These are phyloP conservation scores for Drosophila subquinaria DNA, from an alignment of 2,888 invertebrate species.

Conservation along the genomic window DNA sequence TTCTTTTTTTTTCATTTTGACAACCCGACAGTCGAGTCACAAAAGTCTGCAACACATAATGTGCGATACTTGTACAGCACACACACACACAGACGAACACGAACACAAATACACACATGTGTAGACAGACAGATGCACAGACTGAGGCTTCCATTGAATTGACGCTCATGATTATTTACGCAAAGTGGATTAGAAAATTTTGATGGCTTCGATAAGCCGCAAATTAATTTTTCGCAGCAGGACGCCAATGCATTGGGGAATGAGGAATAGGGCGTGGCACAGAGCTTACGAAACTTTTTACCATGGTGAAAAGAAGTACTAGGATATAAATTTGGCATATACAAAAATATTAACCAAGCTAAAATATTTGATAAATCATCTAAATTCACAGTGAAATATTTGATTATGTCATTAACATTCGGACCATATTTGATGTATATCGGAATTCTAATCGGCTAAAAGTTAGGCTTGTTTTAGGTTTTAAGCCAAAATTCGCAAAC, in stretches of 20 bases:
- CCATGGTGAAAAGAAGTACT: background rate
- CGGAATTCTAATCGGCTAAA: too few species aligned
- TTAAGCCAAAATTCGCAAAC: too few species aligned
- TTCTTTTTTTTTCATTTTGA: conserved; percentile 23
- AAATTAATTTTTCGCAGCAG: conserved; percentile 69
- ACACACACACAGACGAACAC: background rate
- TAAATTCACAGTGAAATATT: too few species aligned
- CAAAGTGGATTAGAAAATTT: conserved; percentile 77
- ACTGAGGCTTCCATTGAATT: conserved; percentile 61
- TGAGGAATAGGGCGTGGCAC: conserved; percentile 6
- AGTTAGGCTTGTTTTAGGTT: too few species aligned
- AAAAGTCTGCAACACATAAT: conserved; percentile 28
- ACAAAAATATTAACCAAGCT: too few species aligned
- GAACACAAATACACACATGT: background rate
- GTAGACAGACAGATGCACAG: background rate
- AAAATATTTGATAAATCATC: too few species aligned
- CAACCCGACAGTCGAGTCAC: conserved; percentile 6
- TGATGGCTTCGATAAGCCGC: conserved; percentile 79
- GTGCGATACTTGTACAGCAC: conserved; percentile 1
- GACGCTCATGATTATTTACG: conserved; percentile 78
- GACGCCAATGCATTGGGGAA: conserved; percentile 33
- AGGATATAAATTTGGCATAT: too few species aligned
- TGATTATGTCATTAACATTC: too few species aligned
- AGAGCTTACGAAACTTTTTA: conserved; percentile 6
- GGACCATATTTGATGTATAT: too few species aligned